Percentiles rank a stretch among this genome's conserved stretches.
phyloP scores from a whole-genome alignment of 2,797 vertebrate genomes.

The Cirrhinus molitorella region DNA sequence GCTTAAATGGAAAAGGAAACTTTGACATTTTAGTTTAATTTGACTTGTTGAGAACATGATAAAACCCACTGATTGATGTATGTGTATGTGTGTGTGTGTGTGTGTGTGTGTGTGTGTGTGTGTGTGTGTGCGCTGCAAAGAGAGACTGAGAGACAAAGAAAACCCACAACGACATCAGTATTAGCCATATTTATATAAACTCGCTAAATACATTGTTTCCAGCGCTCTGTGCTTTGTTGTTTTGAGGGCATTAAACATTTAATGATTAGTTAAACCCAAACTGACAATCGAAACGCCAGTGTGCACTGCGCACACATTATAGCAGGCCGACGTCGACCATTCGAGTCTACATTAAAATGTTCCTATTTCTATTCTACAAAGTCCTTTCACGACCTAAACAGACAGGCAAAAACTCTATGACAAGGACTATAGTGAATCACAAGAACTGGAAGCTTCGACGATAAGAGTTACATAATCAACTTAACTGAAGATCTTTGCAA shows the following conservation, averaged over 20 bases:
- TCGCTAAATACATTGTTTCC: not conserved
- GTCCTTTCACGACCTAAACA: not conserved
- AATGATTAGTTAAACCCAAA: not conserved
- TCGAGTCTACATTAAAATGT: not conserved
- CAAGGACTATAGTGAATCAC: not conserved
- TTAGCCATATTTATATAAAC: conserved; percentile 12
- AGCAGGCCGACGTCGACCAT: not conserved
- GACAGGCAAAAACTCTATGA: not conserved
- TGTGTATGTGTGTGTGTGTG: not conserved
- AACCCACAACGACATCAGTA: not conserved
- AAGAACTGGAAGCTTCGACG: not conserved
- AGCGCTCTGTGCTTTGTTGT: not conserved
- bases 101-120: not conserved
- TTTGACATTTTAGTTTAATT: conserved; percentile 5
- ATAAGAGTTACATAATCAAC: not conserved
- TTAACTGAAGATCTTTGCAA: not conserved
- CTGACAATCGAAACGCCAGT: not conserved
- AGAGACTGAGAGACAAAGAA: not conserved
- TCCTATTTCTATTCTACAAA: not conserved
- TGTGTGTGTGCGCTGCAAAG: conserved; percentile 1
- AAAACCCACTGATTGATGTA: not conserved
- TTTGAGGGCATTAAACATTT: not conserved
- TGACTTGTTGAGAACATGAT: conserved; percentile 22
- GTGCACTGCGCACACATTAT: not conserved
- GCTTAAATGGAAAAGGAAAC: conserved; percentile 5